Evolutionary conservation across 1,140 invertebrate species (phyloP).

Genomic region (Drosophila pandora): DNA sequence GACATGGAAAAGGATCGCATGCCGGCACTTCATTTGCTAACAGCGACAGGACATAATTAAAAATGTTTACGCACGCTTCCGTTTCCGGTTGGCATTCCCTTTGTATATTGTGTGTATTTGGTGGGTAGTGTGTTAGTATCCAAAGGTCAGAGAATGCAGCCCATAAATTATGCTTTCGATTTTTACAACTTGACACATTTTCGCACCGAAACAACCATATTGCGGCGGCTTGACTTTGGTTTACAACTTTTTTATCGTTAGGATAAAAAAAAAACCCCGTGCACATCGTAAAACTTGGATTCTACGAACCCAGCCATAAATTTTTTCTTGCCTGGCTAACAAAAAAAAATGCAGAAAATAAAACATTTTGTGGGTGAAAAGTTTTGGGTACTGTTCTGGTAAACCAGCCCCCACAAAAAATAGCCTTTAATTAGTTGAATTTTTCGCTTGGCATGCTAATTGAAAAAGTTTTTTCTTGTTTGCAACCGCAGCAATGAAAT

Average conservation of each 20-base stretch:
- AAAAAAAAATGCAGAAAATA: neutral
- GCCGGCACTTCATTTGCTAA: conserved; percentile 32
- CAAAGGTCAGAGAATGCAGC: conserved; percentile 10
- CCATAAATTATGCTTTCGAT: conserved; percentile 61
- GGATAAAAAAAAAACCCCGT: conserved; percentile 19
- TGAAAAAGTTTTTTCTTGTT: conserved; percentile 51
- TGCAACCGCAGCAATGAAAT: conserved; percentile 31
- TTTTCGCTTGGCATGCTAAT: conserved; percentile 54
- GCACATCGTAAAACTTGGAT: conserved; percentile 27
- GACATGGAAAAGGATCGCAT: conserved; percentile 31
- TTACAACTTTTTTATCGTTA: conserved; percentile 39
- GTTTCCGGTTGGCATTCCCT: conserved; percentile 54
- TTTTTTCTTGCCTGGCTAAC: conserved; percentile 11
- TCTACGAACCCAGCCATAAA: conserved; percentile 26
- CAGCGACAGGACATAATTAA: conserved; percentile 64
- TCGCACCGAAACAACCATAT: conserved; percentile 4
- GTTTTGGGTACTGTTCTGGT: conserved; percentile 8
- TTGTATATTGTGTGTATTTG: neutral
- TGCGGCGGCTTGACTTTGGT: conserved; percentile 6
- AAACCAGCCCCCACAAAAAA: conserved; percentile 20
- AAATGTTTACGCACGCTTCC: conserved; percentile 68
- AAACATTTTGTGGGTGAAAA: conserved; percentile 37
- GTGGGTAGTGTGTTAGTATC: neutral
- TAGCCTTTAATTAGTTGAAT: conserved; percentile 51
- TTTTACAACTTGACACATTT: conserved; percentile 60